Evolutionary conservation across 2,888 invertebrate species (phyloP).

Genomic region (Caenorhabditis doughertyi): DNA sequence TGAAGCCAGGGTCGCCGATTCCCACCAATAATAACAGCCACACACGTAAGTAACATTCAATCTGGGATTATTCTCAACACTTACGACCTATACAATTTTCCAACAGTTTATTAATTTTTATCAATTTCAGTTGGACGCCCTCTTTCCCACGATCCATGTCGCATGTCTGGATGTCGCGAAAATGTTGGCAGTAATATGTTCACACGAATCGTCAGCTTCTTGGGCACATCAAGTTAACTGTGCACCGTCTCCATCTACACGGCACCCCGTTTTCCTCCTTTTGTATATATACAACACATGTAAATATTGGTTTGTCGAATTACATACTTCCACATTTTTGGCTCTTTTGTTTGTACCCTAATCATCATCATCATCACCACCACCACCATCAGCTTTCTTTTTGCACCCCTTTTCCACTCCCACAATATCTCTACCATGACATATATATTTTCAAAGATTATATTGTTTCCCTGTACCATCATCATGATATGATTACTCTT

Average conservation of each 20-base stretch:
- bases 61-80: not conserved
- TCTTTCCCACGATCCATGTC: constrained; percentile 48
- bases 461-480: constrained; percentile 43
- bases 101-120: constrained; percentile 16
- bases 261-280: not conserved
- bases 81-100: constrained; percentile 17
- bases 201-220: constrained; percentile 52
- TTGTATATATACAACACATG: constrained; percentile 55
- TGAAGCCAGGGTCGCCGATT: constrained; percentile 42
- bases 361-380: constrained; percentile 26
- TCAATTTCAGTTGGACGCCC: constrained; percentile 53
- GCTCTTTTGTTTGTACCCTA: constrained; percentile 35
- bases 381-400: constrained; percentile 39
- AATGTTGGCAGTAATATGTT: constrained; percentile 48
- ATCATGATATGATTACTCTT: constrained; percentile 56
- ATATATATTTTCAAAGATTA: constrained; percentile 44
- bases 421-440: constrained; percentile 50
- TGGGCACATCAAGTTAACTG: constrained; percentile 53
- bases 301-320: constrained; percentile 53
- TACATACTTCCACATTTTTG: constrained; percentile 49
- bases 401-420: constrained; percentile 20
- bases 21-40: constrained; percentile 36
- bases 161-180: constrained; percentile 49
- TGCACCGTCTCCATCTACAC: not conserved
- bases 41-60: constrained; percentile 41